Evolutionary conservation across 2,888 invertebrate genomes (phyloP), one percentile per base, ranked within the genome.

Genomic region (Mythimna lalbum): DNA sequence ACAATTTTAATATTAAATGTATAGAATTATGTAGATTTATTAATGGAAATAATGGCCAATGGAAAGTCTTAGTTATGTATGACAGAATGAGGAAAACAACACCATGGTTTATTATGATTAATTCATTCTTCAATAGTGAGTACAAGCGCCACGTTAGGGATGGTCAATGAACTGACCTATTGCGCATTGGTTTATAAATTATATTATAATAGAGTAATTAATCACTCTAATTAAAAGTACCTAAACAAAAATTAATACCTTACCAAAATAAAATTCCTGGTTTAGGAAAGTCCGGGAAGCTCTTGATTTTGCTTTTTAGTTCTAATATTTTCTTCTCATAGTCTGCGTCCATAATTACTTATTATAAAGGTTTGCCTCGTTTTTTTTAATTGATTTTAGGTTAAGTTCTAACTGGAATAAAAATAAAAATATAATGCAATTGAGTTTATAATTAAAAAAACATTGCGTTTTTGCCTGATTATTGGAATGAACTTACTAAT

Each of bases 181-280:
- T 5, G 9, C 12, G 27, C 2, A 50, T 17, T 39, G 33, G 19
- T 36, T n/a, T 21, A 55, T 36, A 1, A 12, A 39, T 39, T 33
- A 36, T 1, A 5, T 4, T 31, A 12, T 39, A 23, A 52, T 33
- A 12, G 12, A 17, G n/a, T 17, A 23, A 14, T 49, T n/a, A 19
- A 52, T 6, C 6, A 33, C 1, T 7, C 9, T n/a, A 1, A n/a
- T 21, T 19, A 9, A 39, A 55, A 10, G n/a, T 43, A 27, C 27
- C 3, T 27, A 9, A 64, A 23, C 12, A 6, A 17, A 43, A 12
- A 10, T 0, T 14, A 5, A 12, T 31, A 39, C 21, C 19, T 96
- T 96, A 99, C 99, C 97, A 97, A 93, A 98, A 99, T 67, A 97
- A 83, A 75, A 99, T 97, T 65, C 99, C 99, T 75, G 97, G 96